phyloP scores from a whole-genome alignment of 2,888 invertebrate species.

The Phytoseiulus persimilis region DNA sequence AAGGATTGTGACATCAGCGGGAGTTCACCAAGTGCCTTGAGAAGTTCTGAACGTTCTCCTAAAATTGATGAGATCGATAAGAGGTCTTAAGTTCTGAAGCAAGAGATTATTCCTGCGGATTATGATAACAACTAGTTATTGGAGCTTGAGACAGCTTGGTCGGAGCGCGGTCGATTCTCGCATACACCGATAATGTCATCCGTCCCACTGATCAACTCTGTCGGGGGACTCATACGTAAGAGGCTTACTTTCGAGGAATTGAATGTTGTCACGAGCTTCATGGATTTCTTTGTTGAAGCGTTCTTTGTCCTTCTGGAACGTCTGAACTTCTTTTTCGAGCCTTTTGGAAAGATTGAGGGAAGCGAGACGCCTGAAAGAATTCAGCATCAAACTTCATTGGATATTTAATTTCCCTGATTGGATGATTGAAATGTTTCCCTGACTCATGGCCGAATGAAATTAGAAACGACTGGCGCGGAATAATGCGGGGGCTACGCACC shows the following conservation, averaged over 20 bases:
- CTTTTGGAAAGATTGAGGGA: neutral
- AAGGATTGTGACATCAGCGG: neutral
- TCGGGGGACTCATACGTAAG: too few relatives aligned
- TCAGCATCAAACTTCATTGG: neutral
- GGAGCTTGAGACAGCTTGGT: too few relatives aligned
- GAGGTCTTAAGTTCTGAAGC: neutral
- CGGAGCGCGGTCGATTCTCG: too few relatives aligned
- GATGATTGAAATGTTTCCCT: too few relatives aligned
- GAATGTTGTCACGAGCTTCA: slow-evolving; percentile 53
- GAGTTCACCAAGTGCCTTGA: neutral
- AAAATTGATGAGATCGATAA: neutral
- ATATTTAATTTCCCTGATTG: too few relatives aligned
- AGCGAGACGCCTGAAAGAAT: slow-evolving; percentile 12
- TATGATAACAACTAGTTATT: too few relatives aligned
- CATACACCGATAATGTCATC: too few relatives aligned
- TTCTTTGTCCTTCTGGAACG: slow-evolving; percentile 59
- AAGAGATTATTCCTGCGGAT: neutral
- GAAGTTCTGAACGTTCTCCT: neutral
- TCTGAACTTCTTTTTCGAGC: slow-evolving; percentile 29
- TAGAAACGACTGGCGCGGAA: neutral
- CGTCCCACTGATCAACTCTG: too few relatives aligned
- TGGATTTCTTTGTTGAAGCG: slow-evolving; percentile 51
- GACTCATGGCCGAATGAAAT: too few relatives aligned
- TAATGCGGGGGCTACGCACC: neutral
- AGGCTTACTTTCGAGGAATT: slow-evolving; percentile 52